Evolutionary conservation across 2,113 vertebrate genomes (phyloP).

Genomic region (Halcyon senegalensis): DNA sequence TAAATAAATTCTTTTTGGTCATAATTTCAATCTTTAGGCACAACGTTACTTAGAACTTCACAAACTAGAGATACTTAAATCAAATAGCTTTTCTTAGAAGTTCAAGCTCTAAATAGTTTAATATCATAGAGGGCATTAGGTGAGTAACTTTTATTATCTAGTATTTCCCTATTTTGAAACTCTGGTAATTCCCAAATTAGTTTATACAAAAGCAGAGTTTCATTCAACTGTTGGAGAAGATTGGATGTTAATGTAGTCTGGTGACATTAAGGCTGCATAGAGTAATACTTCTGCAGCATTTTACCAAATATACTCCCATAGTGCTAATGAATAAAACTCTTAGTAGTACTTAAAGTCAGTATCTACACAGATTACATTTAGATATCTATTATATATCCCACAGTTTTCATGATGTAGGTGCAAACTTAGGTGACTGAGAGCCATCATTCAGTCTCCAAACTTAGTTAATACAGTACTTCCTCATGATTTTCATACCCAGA

Average conservation of each 20-base stretch:
- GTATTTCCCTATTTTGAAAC: background rate
- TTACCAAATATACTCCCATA: background rate
- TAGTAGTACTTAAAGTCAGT: background rate
- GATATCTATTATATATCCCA: background rate
- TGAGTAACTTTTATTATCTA: background rate
- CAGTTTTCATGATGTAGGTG: background rate
- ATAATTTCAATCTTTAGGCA: background rate
- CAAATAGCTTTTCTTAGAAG: background rate
- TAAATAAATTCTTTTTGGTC: background rate
- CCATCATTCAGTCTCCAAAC: background rate
- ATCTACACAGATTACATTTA: background rate
- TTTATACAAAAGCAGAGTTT: background rate
- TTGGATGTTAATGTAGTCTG: background rate
- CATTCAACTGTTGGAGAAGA: background rate
- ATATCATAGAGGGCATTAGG: background rate
- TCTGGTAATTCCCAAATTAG: background rate
- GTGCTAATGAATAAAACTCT: background rate
- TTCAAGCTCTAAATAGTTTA: background rate
- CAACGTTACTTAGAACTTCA: background rate
- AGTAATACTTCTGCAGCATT: background rate
- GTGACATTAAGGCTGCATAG: background rate
- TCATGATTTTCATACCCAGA: background rate
- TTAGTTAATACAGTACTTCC: background rate
- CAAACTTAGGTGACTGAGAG: background rate
- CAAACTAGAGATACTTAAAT: background rate